phyloP scores from a whole-genome alignment of 2,797 vertebrate genomes.

The Sebastes nivosus region DNA sequence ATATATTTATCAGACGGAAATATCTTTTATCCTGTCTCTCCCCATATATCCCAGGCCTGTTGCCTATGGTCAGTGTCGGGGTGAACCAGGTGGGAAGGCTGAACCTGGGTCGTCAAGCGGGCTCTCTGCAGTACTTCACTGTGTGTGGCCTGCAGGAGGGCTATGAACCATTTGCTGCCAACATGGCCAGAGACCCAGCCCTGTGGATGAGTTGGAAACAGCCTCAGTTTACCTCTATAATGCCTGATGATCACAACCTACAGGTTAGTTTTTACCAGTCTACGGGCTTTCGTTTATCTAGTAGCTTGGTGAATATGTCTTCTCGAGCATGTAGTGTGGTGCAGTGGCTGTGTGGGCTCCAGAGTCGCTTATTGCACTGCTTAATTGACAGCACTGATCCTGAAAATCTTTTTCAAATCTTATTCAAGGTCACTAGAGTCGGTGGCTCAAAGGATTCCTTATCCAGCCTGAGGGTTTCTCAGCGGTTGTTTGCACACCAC shows the following conservation, averaged over 20 bases:
- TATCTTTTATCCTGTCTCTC: background rate
- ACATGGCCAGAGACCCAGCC: constrained; percentile 89
- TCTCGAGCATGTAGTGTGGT: background rate
- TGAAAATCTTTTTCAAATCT: constrained; percentile 44
- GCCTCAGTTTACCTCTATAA: constrained; percentile 89
- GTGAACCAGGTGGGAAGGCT: constrained; percentile 91
- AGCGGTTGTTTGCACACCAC: constrained; percentile 86
- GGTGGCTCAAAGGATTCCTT: constrained; percentile 86
- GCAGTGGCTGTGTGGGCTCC: background rate
- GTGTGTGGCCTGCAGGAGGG: constrained; percentile 94
- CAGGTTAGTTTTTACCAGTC: constrained; percentile 79
- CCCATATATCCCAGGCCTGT: constrained; percentile 81
- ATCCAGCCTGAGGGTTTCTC: constrained; percentile 90
- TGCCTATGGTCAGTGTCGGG: constrained; percentile 90
- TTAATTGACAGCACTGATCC: constrained; percentile 23
- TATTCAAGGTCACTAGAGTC: constrained; percentile 86
- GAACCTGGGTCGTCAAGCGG: constrained; percentile 89
- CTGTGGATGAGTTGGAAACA: constrained; percentile 94
- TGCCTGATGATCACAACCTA: constrained; percentile 85
- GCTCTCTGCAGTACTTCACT: constrained; percentile 89
- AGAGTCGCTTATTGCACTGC: background rate
- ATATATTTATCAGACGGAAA: background rate
- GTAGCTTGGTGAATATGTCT: background rate
- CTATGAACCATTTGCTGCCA: constrained; percentile 92
- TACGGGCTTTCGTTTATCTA: background rate